Conservation (phyloP, 1,140 invertebrate genomes). For the Callitettix versicolor region DNA sequence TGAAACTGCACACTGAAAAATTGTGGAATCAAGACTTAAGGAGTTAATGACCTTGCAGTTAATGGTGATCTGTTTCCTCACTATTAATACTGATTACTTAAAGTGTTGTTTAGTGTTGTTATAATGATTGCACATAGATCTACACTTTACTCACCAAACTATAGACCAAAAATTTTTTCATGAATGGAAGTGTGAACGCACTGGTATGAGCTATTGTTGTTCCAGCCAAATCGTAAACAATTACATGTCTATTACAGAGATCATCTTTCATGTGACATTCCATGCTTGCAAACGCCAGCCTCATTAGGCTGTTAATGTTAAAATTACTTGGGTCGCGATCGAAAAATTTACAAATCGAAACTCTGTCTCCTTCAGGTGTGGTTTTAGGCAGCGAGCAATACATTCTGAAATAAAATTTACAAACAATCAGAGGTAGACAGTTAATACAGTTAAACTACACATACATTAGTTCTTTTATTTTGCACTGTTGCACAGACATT, state of each 20-base stretch:
- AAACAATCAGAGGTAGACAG: too few species aligned
- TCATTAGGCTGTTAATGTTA: background rate
- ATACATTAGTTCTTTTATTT: too few species aligned
- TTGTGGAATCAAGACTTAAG: too few species aligned
- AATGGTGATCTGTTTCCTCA: too few species aligned
- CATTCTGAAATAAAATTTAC: background rate
- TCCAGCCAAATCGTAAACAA: conserved; percentile 11
- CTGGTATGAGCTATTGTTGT: conserved; percentile 1
- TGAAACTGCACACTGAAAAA: too few species aligned
- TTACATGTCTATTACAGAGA: background rate
- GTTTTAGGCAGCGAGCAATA: conserved; percentile 5
- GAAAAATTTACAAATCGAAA: conserved; percentile 6
- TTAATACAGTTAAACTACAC: too few species aligned
- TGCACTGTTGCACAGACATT: too few species aligned
- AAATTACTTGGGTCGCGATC: conserved; percentile 5
- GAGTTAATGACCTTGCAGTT: too few species aligned
- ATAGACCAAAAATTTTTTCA: conserved; percentile 8
- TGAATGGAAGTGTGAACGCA: conserved; percentile 12
- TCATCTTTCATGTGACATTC: conserved; percentile 13
- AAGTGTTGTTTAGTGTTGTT: too few species aligned
- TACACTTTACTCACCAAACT: conserved; percentile 5
- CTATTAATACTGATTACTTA: too few species aligned
- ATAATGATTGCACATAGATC: too few species aligned
- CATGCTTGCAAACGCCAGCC: background rate
- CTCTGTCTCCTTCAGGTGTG: conserved; percentile 10